Percentiles rank a stretch among this genome's conserved stretches.
These are phyloP conservation scores for Catharus minimus DNA, from an alignment of 2,113 vertebrate genomes.

Conservation along the genomic window DNA sequence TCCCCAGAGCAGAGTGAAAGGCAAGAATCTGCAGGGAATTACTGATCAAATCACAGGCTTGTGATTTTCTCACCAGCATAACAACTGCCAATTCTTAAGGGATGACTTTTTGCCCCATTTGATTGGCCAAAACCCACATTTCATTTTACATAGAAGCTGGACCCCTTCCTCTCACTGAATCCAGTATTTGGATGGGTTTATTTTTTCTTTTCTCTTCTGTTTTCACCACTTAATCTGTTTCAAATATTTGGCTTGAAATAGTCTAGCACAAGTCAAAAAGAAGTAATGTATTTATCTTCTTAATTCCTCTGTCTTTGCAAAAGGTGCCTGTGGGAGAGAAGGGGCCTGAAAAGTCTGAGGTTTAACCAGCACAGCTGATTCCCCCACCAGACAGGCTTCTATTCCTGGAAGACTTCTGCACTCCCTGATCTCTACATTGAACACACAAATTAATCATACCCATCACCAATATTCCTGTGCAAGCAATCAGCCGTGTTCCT, in stretches of 20 bases:
- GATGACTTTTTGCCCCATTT: background rate
- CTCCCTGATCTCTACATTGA: background rate
- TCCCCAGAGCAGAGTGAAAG: background rate
- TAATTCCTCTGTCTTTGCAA: background rate
- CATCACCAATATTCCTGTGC: background rate
- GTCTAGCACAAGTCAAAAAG: background rate
- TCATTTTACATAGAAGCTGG: background rate
- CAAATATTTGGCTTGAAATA: background rate
- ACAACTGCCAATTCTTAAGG: background rate
- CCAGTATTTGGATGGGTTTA: background rate
- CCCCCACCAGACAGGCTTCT: background rate
- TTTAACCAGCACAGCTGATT: background rate
- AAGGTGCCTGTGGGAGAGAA: background rate
- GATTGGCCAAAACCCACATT: background rate
- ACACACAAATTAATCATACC: background rate
- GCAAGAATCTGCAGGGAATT: slow-evolving; percentile 17
- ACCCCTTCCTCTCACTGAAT: background rate
- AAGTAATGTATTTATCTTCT: background rate
- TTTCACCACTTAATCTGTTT: background rate
- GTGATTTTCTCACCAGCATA: background rate
- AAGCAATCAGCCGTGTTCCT: background rate
- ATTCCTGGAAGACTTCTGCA: background rate
- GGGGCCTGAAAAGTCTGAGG: background rate
- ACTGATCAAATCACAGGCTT: slow-evolving; percentile 4
- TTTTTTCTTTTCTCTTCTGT: background rate